phyloP scores from a whole-genome alignment of 2,888 invertebrate genomes.

The Pyralis farinalis region DNA sequence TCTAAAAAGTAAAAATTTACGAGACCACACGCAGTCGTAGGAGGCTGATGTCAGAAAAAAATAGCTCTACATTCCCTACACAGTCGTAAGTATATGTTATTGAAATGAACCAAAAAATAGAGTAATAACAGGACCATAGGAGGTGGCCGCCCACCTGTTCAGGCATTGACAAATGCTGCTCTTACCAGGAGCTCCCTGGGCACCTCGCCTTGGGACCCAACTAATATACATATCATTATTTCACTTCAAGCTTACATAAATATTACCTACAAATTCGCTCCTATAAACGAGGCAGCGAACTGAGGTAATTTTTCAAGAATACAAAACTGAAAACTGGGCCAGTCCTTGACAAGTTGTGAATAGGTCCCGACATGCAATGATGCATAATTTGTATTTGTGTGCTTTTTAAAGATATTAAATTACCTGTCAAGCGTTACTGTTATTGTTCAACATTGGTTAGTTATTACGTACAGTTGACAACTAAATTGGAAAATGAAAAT shows the following conservation, averaged over 20 bases:
- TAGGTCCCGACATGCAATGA: constrained; percentile 20
- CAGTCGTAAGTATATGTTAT: constrained; percentile 41
- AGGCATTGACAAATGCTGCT: constrained; percentile 69
- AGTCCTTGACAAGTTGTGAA: constrained; percentile 18
- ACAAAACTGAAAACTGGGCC: constrained; percentile 33
- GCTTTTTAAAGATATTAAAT: constrained; percentile 4
- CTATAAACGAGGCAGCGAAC: constrained; percentile 42
- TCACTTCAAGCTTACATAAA: constrained; percentile 63
- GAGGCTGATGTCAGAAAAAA: constrained; percentile 27
- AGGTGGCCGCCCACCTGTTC: constrained; percentile 57
- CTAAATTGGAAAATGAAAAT: background rate
- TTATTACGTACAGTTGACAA: background rate
- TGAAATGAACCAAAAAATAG: constrained; percentile 62
- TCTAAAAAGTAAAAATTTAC: constrained; percentile 18
- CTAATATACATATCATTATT: constrained; percentile 76
- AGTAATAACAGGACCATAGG: constrained; percentile 60
- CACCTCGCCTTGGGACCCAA: constrained; percentile 51
- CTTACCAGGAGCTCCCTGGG: constrained; percentile 43
- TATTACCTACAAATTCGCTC: constrained; percentile 67
- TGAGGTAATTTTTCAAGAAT: constrained; percentile 62
- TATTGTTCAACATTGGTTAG: background rate
- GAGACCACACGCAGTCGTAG: constrained; percentile 37
- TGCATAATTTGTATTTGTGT: constrained; percentile 19
- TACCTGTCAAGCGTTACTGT: constrained; percentile 3
- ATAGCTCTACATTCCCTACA: constrained; percentile 25